A percentile compares a stretch with the other conserved stretches of the same genome.
Conservation (phyloP, 2,888 invertebrate species). For the Xylocampa areola region DNA sequence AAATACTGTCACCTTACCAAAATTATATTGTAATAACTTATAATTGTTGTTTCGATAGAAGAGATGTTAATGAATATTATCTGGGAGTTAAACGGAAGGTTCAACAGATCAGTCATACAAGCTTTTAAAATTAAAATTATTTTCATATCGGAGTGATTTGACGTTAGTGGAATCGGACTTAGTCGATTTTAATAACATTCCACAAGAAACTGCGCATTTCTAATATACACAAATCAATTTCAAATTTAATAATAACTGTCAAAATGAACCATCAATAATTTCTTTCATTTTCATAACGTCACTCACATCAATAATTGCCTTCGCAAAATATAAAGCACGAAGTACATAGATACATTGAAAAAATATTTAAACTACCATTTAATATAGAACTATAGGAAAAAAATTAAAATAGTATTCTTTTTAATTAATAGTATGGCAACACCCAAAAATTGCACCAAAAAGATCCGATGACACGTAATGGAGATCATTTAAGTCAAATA, state of each 20-base stretch:
- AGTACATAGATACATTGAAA: slow-evolving; percentile 32
- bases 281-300: slow-evolving; percentile 2
- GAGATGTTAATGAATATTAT: no score
- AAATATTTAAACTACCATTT: slow-evolving; percentile 22
- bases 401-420: slow-evolving; percentile 52
- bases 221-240: slow-evolving; percentile 14
- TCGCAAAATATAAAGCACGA: slow-evolving; percentile 29
- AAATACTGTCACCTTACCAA: no score
- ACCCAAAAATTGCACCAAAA: slow-evolving; percentile 62
- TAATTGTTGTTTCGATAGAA: no score
- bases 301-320: slow-evolving; percentile 10
- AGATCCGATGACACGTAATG: slow-evolving; percentile 59
- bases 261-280: slow-evolving; percentile 19
- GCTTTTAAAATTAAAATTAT: no score
- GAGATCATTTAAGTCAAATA: slow-evolving; percentile 59
- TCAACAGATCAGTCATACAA: no score
- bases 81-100: no score
- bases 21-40: no score
- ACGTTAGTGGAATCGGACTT: no score
- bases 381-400: slow-evolving; percentile 48
- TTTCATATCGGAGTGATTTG: no score
- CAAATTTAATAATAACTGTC: slow-evolving; percentile 19
- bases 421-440: slow-evolving; percentile 60
- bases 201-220: slow-evolving; percentile 21
- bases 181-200: not conserved